phyloP scores from a whole-genome alignment of 2,797 vertebrate genomes.

The Catamblyrhynchus diadema region DNA sequence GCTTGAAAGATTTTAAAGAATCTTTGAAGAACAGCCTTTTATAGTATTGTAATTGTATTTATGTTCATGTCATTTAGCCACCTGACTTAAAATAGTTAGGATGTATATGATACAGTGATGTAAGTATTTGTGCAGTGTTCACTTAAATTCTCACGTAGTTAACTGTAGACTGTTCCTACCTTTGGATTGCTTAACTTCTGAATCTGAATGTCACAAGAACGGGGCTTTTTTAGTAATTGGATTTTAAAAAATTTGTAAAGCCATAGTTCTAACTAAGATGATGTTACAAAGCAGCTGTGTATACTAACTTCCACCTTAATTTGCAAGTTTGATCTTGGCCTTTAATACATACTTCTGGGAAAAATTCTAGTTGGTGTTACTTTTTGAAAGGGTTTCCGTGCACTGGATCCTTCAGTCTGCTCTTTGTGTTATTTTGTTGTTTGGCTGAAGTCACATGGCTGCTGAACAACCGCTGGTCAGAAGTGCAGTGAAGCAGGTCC shows the following conservation, averaged over 20 bases:
- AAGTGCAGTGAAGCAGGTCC: neutral
- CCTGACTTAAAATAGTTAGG: neutral
- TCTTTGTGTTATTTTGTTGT: neutral
- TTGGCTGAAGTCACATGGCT: neutral
- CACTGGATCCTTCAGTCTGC: neutral
- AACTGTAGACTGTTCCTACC: neutral
- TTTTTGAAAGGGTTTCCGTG: neutral
- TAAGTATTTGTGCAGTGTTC: neutral
- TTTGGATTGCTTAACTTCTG: neutral
- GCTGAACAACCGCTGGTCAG: neutral
- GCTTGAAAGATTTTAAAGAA: neutral
- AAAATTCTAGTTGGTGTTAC: neutral
- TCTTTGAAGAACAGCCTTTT: neutral
- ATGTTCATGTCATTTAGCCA: neutral
- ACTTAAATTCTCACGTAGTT: neutral
- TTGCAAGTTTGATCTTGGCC: neutral
- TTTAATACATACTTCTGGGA: neutral
- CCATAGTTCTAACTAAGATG: neutral
- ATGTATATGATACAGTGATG: neutral
- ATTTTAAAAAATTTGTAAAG: neutral
- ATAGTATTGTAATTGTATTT: neutral
- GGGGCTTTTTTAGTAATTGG: neutral
- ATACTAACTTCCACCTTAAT: neutral
- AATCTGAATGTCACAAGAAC: neutral
- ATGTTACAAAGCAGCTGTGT: neutral